Percentiles rank a stretch among this genome's conserved stretches.
These are phyloP conservation scores for Grammomys surdaster DNA, from an alignment of 2,113 vertebrate genomes.

Conservation along the genomic window DNA sequence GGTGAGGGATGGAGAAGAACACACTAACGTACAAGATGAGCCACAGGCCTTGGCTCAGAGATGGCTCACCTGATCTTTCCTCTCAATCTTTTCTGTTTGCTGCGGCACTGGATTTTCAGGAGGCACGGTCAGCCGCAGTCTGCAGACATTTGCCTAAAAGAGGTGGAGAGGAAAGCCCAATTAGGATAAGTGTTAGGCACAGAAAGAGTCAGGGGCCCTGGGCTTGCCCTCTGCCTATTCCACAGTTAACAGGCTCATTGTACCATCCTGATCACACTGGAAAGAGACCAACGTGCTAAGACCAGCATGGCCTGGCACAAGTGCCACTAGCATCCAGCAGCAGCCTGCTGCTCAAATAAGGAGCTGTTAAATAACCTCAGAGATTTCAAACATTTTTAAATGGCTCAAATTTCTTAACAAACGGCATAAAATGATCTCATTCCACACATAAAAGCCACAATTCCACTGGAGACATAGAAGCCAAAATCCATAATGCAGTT, in stretches of 20 bases:
- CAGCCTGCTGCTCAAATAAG: background rate
- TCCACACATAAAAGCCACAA: background rate
- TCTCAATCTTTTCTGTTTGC: slow-evolving; percentile 83
- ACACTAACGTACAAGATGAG: background rate
- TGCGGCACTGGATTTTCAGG: slow-evolving; percentile 84
- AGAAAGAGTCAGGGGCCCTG: background rate
- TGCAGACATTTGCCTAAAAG: slow-evolving; percentile 91
- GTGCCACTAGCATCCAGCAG: background rate
- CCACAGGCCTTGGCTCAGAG: background rate
- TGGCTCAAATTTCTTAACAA: background rate
- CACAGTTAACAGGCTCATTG: fast-evolving
- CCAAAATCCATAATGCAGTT: background rate
- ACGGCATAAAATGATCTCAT: background rate
- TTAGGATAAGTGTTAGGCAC: background rate
- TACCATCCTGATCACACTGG: background rate
- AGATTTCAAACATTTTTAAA: background rate
- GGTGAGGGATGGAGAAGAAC: fast-evolving
- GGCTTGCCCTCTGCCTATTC: background rate
- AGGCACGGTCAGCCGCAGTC: slow-evolving; percentile 94
- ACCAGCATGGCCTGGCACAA: background rate
- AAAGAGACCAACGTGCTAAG: background rate
- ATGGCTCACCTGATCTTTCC: slow-evolving; percentile 88
- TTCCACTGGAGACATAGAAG: background rate
- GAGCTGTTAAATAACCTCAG: background rate
- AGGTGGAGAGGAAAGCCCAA: slow-evolving; percentile 9